Base-by-base conservation (phyloP, 2,888 invertebrate genomes). In the Maniola hyperantus region DNA sequence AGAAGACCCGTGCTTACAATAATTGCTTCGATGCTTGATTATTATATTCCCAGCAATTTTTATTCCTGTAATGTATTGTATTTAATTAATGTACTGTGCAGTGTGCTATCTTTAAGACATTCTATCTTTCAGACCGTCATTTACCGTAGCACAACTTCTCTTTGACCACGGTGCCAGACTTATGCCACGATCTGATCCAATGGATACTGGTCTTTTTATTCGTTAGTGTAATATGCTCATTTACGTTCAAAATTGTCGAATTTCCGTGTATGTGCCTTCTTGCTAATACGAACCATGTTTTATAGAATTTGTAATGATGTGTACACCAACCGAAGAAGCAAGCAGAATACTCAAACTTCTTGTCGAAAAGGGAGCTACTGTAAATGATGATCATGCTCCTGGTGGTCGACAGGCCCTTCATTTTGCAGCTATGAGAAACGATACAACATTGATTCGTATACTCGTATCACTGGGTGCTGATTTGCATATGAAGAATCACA, bases 391-490 rank as follows among this genome's bases (percentile, higher is more conserved):
- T 1, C 76, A 81, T 1, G 85, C 83, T 0, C 86, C 89, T 1
- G 91, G 89, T 0, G 83, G 87, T 10, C 83, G 92, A 13, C 93
- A 92, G 73, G 86, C 91, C 0, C 76, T 93, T 48, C 93, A 93
- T 75, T 89, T 91, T 68, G 92, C 91, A 13, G 93, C 93, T 2
- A 89, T 93, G 83, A 87, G 87, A 67, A 86, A 92, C 69, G 91
- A 92, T 69, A 78, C 80, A 50, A 73, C 71, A 2, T 80, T 93
- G 0, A 88, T 90, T 18, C 66, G 71, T 6, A 74, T 86, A 48
- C 81, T 93, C 7, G 65, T 89, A 1, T 72, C 80, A 0, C 75
- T 88, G 5, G 92, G 91, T 33, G 91, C 90, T 8, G 77, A 90
- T 74, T 67, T 85, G 0, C 73, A 74, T 50, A 70, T 77, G 33